Percentiles rank a stretch among this genome's conserved stretches.
Conservation (phyloP, 2,797 vertebrate species). For the Orestias chungarensis region DNA sequence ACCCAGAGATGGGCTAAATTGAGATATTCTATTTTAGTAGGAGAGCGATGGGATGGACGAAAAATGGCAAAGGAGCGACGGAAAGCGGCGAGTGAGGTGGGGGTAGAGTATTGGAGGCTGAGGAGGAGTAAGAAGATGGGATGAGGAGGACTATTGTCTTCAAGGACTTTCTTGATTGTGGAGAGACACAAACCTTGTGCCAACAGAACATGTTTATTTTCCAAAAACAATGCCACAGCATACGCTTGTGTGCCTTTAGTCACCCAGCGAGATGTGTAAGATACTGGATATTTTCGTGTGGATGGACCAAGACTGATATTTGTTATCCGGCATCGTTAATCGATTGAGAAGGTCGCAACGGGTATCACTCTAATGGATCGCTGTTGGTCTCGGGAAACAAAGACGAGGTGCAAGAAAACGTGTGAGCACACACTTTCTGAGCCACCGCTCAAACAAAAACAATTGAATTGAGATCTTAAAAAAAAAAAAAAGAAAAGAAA, state of each 20-base stretch:
- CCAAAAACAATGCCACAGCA: slow-evolving; percentile 32
- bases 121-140: slow-evolving; percentile 8
- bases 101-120: slow-evolving; percentile 9
- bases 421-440: slow-evolving; percentile 47
- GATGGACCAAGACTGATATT: slow-evolving; percentile 40
- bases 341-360: slow-evolving; percentile 32
- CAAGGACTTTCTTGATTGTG: slow-evolving; percentile 40
- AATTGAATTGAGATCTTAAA: slow-evolving; percentile 52
- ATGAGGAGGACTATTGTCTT: slow-evolving; percentile 22
- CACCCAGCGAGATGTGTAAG: slow-evolving; percentile 47
- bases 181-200: slow-evolving; percentile 33
- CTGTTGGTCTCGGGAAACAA: slow-evolving; percentile 19
- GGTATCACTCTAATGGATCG: slow-evolving; percentile 25
- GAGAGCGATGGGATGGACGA: slow-evolving; percentile 54
- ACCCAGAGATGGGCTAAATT: slow-evolving; percentile 63
- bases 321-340: slow-evolving; percentile 51
- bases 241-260: slow-evolving; percentile 30
- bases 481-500: too few relatives aligned
- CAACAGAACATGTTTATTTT: slow-evolving; percentile 39
- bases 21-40: slow-evolving; percentile 65
- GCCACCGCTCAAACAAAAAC: slow-evolving; percentile 69
- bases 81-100: neutral
- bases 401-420: slow-evolving; percentile 5
- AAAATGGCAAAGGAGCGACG: slow-evolving; percentile 39
- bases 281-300: slow-evolving; percentile 20